These are phyloP conservation scores for Thymelicus lineola DNA, from an alignment of 2,888 invertebrate genomes.

Conservation along the genomic window DNA sequence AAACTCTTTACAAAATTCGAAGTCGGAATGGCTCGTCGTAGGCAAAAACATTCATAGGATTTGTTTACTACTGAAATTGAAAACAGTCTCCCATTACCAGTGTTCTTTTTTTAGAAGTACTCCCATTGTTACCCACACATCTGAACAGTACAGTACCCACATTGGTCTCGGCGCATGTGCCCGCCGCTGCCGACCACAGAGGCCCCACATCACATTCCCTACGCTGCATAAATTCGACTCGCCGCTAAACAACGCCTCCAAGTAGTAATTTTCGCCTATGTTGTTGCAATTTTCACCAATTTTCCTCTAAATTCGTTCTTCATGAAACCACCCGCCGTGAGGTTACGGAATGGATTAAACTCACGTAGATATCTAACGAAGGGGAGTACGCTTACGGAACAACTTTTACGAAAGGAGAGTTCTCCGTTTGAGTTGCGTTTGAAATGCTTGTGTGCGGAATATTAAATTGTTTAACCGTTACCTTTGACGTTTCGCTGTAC, in stretches of 20 bases:
- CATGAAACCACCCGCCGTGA: constrained; percentile 62
- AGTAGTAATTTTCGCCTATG: constrained; percentile 80
- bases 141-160: constrained; percentile 27
- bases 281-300: constrained; percentile 83
- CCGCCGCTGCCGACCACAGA: constrained; percentile 52
- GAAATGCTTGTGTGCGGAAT: constrained; percentile 82
- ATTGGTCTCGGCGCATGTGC: constrained; percentile 44
- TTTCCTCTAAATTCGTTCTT: constrained; percentile 73
- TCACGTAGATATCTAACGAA: constrained; percentile 85
- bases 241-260: constrained; percentile 74
- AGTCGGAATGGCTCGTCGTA: constrained; percentile 24
- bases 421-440: constrained; percentile 80
- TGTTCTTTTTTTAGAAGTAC: constrained; percentile 29
- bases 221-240: constrained; percentile 68
- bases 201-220: constrained; percentile 64
- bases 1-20: constrained; percentile 17
- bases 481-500: constrained; percentile 72
- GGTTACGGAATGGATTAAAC: constrained; percentile 75
- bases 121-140: constrained; percentile 31
- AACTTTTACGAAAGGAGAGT: constrained; percentile 80
- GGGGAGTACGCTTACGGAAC: constrained; percentile 78
- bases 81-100: constrained; percentile 22
- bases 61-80: constrained; percentile 37
- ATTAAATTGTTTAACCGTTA: constrained; percentile 84
- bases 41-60: constrained; percentile 31